Conservation (phyloP, 2,888 invertebrate genomes). For the Horisme vitalbata region DNA sequence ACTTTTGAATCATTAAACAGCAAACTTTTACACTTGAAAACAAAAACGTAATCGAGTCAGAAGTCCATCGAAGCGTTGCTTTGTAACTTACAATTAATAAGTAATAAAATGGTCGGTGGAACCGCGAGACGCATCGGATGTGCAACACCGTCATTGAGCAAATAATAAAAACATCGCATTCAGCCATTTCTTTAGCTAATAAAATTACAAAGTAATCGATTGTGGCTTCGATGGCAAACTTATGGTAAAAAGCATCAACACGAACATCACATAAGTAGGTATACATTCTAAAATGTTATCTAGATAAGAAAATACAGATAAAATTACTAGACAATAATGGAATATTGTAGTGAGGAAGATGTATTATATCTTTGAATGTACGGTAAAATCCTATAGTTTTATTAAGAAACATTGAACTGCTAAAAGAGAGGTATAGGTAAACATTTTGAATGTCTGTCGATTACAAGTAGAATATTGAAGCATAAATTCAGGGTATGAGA, state of each 20-base stretch:
- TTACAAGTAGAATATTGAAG: too few species aligned
- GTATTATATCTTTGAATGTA: too few species aligned
- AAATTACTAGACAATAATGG: too few species aligned
- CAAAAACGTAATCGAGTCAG: conserved; percentile 23
- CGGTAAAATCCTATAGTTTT: too few species aligned
- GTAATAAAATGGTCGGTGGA: conserved; percentile 52
- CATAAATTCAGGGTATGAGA: too few species aligned
- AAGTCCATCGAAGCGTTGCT: conserved; percentile 48
- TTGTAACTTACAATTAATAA: conserved; percentile 59
- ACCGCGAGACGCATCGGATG: conserved; percentile 27
- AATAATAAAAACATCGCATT: conserved; percentile 38
- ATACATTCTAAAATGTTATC: too few species aligned
- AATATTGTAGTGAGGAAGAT: too few species aligned
- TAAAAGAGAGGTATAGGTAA: too few species aligned
- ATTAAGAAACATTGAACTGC: too few species aligned
- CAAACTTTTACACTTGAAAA: conserved; percentile 9
- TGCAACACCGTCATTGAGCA: conserved; percentile 40
- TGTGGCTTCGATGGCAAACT: conserved; percentile 5
- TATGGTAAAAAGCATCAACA: conserved; percentile 7
- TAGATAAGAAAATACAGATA: too few species aligned
- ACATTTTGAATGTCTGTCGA: too few species aligned
- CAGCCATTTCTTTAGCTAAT: conserved; percentile 31
- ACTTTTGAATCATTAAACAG: too few species aligned
- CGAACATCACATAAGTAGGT: conserved; percentile 5
- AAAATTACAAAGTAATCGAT: conserved; percentile 38